Percentiles rank a stretch among this genome's conserved stretches.
Conservation (phyloP, 1,140 invertebrate genomes). For the Akabosia matsudoensis region DNA sequence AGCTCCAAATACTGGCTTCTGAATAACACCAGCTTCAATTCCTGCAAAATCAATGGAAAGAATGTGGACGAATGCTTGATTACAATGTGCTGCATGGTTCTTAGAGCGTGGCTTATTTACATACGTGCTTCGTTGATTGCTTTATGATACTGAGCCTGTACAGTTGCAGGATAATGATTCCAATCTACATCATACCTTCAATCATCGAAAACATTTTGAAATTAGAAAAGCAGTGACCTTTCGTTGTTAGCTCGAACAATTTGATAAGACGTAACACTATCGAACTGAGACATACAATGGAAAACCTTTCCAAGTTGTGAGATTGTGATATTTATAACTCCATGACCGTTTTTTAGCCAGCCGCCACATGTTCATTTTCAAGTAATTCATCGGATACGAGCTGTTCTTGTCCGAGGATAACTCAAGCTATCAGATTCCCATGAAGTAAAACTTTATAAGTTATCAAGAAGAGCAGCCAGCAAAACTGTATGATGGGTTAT, state of each 20-base stretch:
- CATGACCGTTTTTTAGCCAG: slow-evolving; percentile 4
- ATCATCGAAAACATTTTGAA: no score
- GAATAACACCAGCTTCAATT: slow-evolving; percentile 7
- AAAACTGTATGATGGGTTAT: background rate
- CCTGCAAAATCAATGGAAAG: background rate
- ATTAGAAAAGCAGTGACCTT: no score
- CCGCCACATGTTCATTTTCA: background rate
- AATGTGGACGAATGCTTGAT: background rate
- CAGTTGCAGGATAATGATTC: slow-evolving; percentile 8
- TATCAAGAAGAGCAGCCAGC: no score
- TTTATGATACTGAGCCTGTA: slow-evolving; percentile 13
- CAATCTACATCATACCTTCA: slow-evolving; percentile 18
- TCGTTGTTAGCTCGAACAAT: no score
- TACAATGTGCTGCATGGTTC: no score
- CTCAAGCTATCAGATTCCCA: background rate
- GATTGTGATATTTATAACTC: slow-evolving; percentile 7
- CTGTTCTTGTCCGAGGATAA: background rate
- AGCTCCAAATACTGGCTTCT: background rate
- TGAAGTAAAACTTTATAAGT: background rate
- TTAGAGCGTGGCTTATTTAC: no score
- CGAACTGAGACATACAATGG: background rate
- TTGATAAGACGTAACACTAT: background rate
- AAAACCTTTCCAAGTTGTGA: background rate
- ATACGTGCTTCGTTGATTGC: slow-evolving; percentile 18
- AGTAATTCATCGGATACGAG: background rate